Evolutionary conservation across 2,113 vertebrate species (phyloP), one percentile per base, ranked within the genome.

Genomic region (Vidua chalybeata): DNA sequence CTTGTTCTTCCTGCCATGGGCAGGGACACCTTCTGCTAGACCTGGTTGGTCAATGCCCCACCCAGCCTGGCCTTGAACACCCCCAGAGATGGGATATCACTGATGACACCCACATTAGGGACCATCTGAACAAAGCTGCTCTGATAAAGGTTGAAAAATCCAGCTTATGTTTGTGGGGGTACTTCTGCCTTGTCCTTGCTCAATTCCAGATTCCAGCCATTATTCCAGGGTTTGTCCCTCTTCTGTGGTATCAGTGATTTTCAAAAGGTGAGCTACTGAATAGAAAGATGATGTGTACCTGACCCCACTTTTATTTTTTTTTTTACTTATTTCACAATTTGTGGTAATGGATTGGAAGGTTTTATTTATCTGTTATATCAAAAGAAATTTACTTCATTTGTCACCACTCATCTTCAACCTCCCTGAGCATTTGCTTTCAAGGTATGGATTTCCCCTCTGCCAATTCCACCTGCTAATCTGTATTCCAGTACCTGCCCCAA

Each of bases 351-450:
- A 26, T 59, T 52, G n/a, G n/a, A 88, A 52, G 16, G 12, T 5
- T 63, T 59, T 59, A 49, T 66, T 76, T 49, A 7, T 63, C 54
- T 68, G 4, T 4, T 79, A 27, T 69, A 30, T 20, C 0, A 0
- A 76, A 61, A 51, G 21, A 18, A 67, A 68, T 1, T 2, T 30
- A 5, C 1, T 64, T 76, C 6, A 1, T 43, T 68, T 68, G 4
- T 46, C 79, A 2, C 9, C 17, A 31, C 31, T 64, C 33, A 26
- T 43, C 13, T 79, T 74, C 15, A 33, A 11, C 7, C 6, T 39
- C 26, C 5, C 14, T 35, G 35, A 72, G 14, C 2, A 1, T 55
- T 67, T 37, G 5, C 14, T 59, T 88, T 68, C 20, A 76, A 68
- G 13, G 9, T 21, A 10, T 67, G 23, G 20, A 30, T 13, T 46